Conservation (phyloP, 2,888 invertebrate genomes). For the Pristionchus maxplancki region DNA sequence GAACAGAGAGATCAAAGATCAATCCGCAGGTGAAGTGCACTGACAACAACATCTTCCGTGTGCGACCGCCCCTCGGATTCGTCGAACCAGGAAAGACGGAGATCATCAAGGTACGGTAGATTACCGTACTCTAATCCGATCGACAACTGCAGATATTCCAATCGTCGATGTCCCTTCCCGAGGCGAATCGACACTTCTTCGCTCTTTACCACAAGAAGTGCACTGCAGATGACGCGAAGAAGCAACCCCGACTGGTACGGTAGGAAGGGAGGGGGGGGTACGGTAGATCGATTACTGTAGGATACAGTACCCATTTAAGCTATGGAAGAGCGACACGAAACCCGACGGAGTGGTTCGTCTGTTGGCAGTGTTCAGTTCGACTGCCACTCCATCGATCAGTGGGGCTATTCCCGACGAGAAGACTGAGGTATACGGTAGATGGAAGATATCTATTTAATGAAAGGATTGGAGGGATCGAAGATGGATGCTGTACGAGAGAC, state of each 20-base stretch:
- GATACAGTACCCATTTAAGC: neutral
- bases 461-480: neutral
- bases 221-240: conserved; percentile 27
- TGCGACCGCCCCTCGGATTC: conserved; percentile 42
- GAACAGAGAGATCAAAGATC: neutral
- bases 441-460: neutral
- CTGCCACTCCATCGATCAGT: neutral
- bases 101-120: neutral
- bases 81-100: neutral
- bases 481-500: conserved; percentile 52
- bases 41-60: conserved; percentile 48
- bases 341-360: conserved; percentile 25
- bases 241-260: neutral
- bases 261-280: neutral
- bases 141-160: conserved; percentile 13
- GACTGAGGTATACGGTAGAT: conserved; percentile 32
- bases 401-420: neutral
- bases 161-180: conserved; percentile 19
- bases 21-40: neutral
- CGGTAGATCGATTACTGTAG: neutral
- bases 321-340: conserved; percentile 21
- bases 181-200: conserved; percentile 24
- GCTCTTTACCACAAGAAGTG: conserved; percentile 23
- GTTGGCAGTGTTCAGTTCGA: neutral
- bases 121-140: neutral